These are phyloP conservation scores for Plecotus auritus DNA, from an alignment of 2,113 vertebrate species.

Conservation along the genomic window DNA sequence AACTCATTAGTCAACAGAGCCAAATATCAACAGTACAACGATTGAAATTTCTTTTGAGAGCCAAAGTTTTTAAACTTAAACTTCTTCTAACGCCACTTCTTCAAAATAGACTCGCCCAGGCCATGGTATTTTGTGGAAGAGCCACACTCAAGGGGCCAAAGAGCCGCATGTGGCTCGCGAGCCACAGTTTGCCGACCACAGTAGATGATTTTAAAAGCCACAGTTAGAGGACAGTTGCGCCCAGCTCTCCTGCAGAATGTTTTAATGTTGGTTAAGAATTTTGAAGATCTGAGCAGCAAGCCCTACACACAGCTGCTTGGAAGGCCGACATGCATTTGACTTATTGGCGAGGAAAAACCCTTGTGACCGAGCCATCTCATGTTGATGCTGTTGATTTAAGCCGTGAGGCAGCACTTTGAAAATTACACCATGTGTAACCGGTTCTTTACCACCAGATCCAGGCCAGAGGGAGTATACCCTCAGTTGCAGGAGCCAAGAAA, in stretches of 20 bases:
- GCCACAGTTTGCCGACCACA: too few species aligned
- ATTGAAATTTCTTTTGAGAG: too few species aligned
- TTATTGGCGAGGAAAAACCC: not conserved
- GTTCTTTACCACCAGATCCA: conserved; percentile 55
- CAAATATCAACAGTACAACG: too few species aligned
- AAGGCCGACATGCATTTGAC: conserved; percentile 33
- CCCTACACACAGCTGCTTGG: conserved; percentile 34
- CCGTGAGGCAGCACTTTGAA: conserved; percentile 53
- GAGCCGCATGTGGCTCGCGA: too few species aligned
- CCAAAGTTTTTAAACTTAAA: too few species aligned
- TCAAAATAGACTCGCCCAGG: too few species aligned
- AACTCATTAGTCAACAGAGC: too few species aligned
- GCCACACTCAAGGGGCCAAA: too few species aligned
- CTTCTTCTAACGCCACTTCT: too few species aligned
- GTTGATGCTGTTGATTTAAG: conserved; percentile 40
- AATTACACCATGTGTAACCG: not conserved
- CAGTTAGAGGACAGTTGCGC: not conserved
- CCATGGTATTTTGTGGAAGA: too few species aligned
- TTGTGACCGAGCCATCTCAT: not conserved
- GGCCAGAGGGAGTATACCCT: conserved; percentile 20
- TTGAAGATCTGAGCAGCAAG: not conserved
- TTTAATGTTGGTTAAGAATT: not conserved
- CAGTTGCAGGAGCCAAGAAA: conserved; percentile 50
- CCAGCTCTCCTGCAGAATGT: not conserved
- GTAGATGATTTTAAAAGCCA: not conserved